Base-by-base conservation (phyloP, 2,113 vertebrate species). In the Garra rufa region DNA sequence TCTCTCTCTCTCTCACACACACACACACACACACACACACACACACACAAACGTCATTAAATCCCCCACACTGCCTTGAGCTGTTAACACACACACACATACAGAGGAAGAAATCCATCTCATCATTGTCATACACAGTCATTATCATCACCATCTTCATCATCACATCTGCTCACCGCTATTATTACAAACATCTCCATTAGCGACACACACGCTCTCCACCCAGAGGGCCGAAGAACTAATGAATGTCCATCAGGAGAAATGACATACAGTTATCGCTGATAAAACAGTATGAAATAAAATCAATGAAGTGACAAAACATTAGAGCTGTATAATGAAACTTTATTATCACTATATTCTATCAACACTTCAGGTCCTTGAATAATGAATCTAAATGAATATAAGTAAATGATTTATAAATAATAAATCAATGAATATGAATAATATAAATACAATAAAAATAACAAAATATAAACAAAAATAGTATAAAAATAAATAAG, bases 131-230 rank as follows among this genome's bases (percentile, higher is more conserved):
- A 69, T 69, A 21, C 67, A 21, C 17, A 11, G 67, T 70, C 34
- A 70, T 69, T n/a, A 69, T 41, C 4, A 69, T 38, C 65, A 69
- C 65, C 65, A 69, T 70, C 34, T 70, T 70, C 38, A n/a, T 69
- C 34, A 11, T 41, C 30, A 38, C 65, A 69, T 70, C 19, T 41
- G 67, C 19, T 41, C 34, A 70, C 6, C 28, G 15, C 28, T 30
- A 67, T 34, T 34, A 67, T 19, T 67, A 34, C 28, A n/a, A 70
- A 41, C 67, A 70, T 57, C 2, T 57, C 19, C 21, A 10, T 70
- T 17, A 41, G 9, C 10, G 17, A 69, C 65, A 21, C 15, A 69
- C 65, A 10, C 15, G 2, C 61, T 69, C 9, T 69, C 3, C 19
- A 21, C 19, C 67, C 34, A n/a, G 34, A 70, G 34, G 19, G 34